phyloP scores from a whole-genome alignment of 2,113 vertebrate genomes.

The Heliornis fulica region DNA sequence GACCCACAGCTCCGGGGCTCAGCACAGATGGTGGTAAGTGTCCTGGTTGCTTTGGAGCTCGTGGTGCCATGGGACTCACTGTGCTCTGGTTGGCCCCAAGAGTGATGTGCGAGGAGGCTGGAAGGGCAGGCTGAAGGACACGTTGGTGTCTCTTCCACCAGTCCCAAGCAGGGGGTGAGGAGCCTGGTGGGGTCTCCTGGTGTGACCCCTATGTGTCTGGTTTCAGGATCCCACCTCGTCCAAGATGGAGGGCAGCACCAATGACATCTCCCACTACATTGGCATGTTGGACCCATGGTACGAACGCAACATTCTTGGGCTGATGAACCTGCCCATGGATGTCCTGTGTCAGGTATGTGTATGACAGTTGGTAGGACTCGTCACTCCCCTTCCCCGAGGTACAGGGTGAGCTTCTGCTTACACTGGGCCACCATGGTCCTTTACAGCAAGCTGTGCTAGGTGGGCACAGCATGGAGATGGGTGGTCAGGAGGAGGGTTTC shows the following conservation, averaged over 20 bases:
- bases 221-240: slow-evolving; percentile 32
- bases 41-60: fast-evolving
- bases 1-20: neutral
- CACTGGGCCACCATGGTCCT: neutral
- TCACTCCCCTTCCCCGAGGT: fast-evolving
- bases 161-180: neutral
- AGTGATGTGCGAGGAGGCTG: fast-evolving
- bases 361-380: neutral
- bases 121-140: neutral
- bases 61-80: fast-evolving
- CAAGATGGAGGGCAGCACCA: slow-evolving; percentile 82
- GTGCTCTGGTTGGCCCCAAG: fast-evolving
- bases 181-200: fast-evolving
- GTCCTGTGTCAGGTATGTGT: slow-evolving; percentile 88
- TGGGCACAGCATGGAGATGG: fast-evolving
- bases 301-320: slow-evolving; percentile 87
- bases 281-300: slow-evolving; percentile 98
- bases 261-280: slow-evolving; percentile 90
- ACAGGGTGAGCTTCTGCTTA: neutral
- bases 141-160: neutral
- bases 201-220: neutral
- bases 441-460: neutral
- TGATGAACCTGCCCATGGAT: slow-evolving; percentile 85
- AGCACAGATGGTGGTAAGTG: slow-evolving; percentile 36
- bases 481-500: neutral